Percentiles rank a stretch among this genome's conserved stretches.
Conservation (phyloP, 1,140 invertebrate genomes). For the Prorops nasuta region DNA sequence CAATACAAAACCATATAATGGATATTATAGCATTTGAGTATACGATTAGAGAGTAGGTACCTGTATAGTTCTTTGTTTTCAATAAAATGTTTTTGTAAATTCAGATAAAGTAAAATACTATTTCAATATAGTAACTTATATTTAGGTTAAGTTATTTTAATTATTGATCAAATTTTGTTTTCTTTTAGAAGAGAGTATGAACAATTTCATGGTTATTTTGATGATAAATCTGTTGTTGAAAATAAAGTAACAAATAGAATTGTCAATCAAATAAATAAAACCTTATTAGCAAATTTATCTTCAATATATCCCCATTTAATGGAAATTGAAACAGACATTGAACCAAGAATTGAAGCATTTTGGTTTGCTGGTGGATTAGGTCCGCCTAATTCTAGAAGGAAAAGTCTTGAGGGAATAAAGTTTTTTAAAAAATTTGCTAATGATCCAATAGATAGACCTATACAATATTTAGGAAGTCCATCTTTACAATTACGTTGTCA, state of each 20-base stretch:
- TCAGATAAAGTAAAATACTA: too few relatives aligned
- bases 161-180: slow-evolving; percentile 18
- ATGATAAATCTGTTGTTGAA: slow-evolving; percentile 33
- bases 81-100: too few relatives aligned
- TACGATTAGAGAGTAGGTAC: slow-evolving; percentile 56
- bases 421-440: slow-evolving; percentile 45
- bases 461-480: slow-evolving; percentile 69
- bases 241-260: slow-evolving; percentile 53
- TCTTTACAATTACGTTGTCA: slow-evolving; percentile 64
- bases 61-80: too few relatives aligned
- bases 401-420: slow-evolving; percentile 29
- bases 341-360: slow-evolving; percentile 76
- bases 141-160: too few relatives aligned
- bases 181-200: slow-evolving; percentile 32
- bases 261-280: slow-evolving; percentile 68
- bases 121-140: too few relatives aligned
- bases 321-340: slow-evolving; percentile 67
- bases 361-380: slow-evolving; percentile 74
- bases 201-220: slow-evolving; percentile 34
- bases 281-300: slow-evolving; percentile 61
- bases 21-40: slow-evolving; percentile 62
- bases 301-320: slow-evolving; percentile 62
- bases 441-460: slow-evolving; percentile 61
- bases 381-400: slow-evolving; percentile 52
- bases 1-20: slow-evolving; percentile 60